These are phyloP conservation scores for Nylanderia fulva DNA, from an alignment of 1,140 invertebrate species.

Conservation along the genomic window DNA sequence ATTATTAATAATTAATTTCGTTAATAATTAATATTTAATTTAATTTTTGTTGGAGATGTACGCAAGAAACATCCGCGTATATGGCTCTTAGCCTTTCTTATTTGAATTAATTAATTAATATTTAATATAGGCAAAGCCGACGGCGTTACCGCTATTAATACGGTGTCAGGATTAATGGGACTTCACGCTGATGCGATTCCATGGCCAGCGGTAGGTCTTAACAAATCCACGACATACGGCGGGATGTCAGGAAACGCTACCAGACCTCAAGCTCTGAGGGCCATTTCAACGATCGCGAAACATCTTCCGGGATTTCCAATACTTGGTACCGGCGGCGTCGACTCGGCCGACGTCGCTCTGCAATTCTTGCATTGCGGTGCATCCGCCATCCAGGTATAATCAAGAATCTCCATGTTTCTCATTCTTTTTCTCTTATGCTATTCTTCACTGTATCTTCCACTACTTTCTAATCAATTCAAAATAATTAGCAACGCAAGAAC, in stretches of 20 bases:
- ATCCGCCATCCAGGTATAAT: constrained; percentile 93
- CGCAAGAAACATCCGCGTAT: no score
- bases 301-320: constrained; percentile 96
- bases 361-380: constrained; percentile 98
- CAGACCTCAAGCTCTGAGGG: constrained; percentile 95
- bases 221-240: constrained; percentile 96
- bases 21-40: not conserved
- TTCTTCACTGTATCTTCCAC: not conserved
- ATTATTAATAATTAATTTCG: constrained; percentile 6
- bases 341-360: constrained; percentile 96
- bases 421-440: not conserved
- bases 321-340: constrained; percentile 97
- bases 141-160: constrained; percentile 99
- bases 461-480: no score
- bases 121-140: constrained; percentile 91
- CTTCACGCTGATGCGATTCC: constrained; percentile 92
- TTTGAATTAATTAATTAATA: no score
- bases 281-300: constrained; percentile 94
- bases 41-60: no score
- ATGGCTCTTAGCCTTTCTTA: no score
- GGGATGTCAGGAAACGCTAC: constrained; percentile 98
- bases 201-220: constrained; percentile 96
- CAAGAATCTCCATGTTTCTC: not conserved
- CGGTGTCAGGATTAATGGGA: constrained; percentile 97
- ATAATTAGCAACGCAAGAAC: no score